Conservation (phyloP, 2,888 invertebrate species). For the Dorcus hopei region DNA sequence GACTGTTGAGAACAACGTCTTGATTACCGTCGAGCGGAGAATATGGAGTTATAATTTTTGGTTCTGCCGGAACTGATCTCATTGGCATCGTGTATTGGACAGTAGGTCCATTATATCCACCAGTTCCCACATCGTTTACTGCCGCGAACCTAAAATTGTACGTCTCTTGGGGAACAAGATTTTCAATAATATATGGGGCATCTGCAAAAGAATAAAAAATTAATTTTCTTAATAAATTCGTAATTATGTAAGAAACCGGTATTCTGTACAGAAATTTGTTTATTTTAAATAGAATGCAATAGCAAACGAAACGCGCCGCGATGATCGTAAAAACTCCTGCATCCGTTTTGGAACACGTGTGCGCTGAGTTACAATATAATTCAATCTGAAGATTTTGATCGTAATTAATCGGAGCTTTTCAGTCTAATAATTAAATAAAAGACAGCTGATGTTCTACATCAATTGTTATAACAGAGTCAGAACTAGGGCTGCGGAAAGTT, state of each 20-base stretch:
- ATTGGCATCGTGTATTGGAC: conserved; percentile 69
- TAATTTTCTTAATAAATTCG: not conserved
- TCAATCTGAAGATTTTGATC: too few species aligned
- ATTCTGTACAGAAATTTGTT: too few species aligned
- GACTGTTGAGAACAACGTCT: conserved; percentile 55
- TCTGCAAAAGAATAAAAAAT: conserved; percentile 45
- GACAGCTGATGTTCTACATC: too few species aligned
- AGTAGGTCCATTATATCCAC: conserved; percentile 65
- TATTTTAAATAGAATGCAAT: not conserved
- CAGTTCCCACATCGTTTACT: conserved; percentile 77
- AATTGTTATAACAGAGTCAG: too few species aligned
- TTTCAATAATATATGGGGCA: conserved; percentile 77
- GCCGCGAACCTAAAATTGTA: conserved; percentile 86
- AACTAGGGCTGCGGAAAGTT: too few species aligned
- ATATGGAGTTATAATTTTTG: conserved; percentile 56
- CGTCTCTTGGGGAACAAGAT: conserved; percentile 69
- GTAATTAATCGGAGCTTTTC: too few species aligned
- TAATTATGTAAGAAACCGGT: too few species aligned
- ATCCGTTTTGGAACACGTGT: too few species aligned
- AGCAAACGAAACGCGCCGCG: too few species aligned
- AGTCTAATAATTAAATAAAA: too few species aligned
- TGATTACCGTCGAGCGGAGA: conserved; percentile 41
- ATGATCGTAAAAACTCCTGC: too few species aligned
- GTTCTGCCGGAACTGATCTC: conserved; percentile 73
- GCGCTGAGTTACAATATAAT: too few species aligned